These are phyloP conservation scores for Meiosimyza platycephala DNA, from an alignment of 2,888 invertebrate genomes.

Conservation along the genomic window DNA sequence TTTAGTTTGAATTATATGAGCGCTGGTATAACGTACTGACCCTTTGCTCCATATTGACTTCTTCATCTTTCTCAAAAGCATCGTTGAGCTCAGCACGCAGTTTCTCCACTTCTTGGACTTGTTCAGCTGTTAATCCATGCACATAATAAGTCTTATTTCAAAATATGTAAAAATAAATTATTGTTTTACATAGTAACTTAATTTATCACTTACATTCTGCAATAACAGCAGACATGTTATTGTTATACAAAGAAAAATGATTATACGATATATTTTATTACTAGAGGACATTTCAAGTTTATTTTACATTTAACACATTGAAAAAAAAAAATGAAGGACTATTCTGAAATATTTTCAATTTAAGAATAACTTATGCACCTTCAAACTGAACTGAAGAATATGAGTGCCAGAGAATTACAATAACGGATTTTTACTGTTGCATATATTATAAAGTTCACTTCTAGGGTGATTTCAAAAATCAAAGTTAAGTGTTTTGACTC, in stretches of 20 bases:
- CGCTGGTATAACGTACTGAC: conserved; percentile 13
- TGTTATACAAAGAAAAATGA: not conserved
- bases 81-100: conserved; percentile 56
- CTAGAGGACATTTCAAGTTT: no score
- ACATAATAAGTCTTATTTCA: not conserved
- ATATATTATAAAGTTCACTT: not conserved
- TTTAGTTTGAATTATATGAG: no score
- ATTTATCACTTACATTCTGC: conserved; percentile 24
- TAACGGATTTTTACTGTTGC: conserved; percentile 33
- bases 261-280: no score
- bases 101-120: conserved; percentile 53
- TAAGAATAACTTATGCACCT: no score
- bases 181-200: not conserved
- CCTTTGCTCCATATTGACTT: conserved; percentile 39
- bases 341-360: no score
- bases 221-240: not conserved
- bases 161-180: not conserved
- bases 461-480: no score
- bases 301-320: no score
- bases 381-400: no score
- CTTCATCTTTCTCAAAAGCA: conserved; percentile 51
- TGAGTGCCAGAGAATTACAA: conserved; percentile 4
- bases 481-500: no score
- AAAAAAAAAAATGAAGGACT: no score
- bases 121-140: conserved; percentile 24